A percentile compares a stretch with the other conserved stretches of the same genome.
These are phyloP conservation scores for Willisornis vidua DNA, from an alignment of 2,113 vertebrate species.

Conservation along the genomic window DNA sequence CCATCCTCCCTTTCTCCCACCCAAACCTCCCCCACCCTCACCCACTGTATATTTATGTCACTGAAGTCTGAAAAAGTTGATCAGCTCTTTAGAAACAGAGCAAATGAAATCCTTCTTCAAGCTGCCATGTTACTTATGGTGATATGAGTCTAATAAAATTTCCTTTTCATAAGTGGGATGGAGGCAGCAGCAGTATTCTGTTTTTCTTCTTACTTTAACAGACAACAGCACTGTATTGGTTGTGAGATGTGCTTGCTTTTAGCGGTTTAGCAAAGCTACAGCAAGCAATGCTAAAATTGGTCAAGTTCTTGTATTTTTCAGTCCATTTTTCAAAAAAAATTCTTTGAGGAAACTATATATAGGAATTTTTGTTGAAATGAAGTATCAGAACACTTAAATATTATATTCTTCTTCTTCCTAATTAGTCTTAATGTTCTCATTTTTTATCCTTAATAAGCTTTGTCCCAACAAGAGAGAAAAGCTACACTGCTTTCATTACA, in stretches of 20 bases:
- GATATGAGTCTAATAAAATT: background rate
- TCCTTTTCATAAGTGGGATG: background rate
- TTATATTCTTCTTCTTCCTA: background rate
- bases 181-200: slow-evolving; percentile 10
- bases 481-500: background rate
- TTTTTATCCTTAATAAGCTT: background rate
- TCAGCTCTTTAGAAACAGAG: slow-evolving; percentile 69
- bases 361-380: background rate
- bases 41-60: slow-evolving; percentile 70
- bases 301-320: background rate
- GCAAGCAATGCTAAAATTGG: background rate
- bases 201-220: slow-evolving; percentile 43
- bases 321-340: background rate
- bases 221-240: background rate
- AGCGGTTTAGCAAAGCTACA: background rate
- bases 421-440: background rate
- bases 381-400: background rate
- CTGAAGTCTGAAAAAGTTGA: slow-evolving; percentile 68
- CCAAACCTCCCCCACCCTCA: slow-evolving; percentile 70
- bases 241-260: background rate
- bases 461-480: background rate
- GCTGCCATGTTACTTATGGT: slow-evolving; percentile 38
- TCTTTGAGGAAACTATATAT: background rate
- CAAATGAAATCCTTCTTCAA: slow-evolving; percentile 63
- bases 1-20: slow-evolving; percentile 71